Evolutionary conservation across 2,797 vertebrate species (phyloP), one percentile per base, ranked within the genome.

Genomic region (Microchirus variegatus): DNA sequence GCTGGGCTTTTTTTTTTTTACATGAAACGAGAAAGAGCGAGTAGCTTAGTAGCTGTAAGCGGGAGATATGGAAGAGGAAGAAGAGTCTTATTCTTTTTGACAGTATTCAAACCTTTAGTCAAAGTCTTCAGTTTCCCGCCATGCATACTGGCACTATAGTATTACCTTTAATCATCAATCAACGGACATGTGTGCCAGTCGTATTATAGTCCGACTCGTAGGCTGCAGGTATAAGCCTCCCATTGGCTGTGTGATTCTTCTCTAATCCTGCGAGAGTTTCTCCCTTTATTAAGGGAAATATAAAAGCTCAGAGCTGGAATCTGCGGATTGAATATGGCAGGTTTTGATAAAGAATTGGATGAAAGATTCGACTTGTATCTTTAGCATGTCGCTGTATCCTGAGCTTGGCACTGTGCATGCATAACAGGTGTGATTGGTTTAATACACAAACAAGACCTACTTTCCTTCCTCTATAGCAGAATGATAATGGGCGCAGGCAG

Each of bases 31-130:
- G 13, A 55, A 50, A 13, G 50, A 47, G 48, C 31, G 46, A 41
- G 46, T 10, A 26, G 46, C 51, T 45, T 70, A 53, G 56, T 80
- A 72, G 75, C 77, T 82, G 73, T 45, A 1, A 49, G 49, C 67
- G 37, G 57, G 47, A 67, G 59, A 78, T 70, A 71, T 18, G 51
- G 19, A 14, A 9, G 11, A 10, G 10, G 22, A 59, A 62, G n/a
- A 72, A 13, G 63, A 59, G 13, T 40, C 17, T 13, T 49, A 22
- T 18, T 43, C 43, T 61, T 66, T 67, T 66, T 67, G 63, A 63
- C 47, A 78, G 69, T 10, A 40, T 46, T 52, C 61, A 78, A 58
- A 46, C 61, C 65, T 58, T 63, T 48, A 45, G 74, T 63, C 38
- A 65, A 76, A 78, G 63, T 38, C 17, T 45, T 56, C 15, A 38